phyloP scores from a whole-genome alignment of 2,797 vertebrate species.

The Liparis tanakae region DNA sequence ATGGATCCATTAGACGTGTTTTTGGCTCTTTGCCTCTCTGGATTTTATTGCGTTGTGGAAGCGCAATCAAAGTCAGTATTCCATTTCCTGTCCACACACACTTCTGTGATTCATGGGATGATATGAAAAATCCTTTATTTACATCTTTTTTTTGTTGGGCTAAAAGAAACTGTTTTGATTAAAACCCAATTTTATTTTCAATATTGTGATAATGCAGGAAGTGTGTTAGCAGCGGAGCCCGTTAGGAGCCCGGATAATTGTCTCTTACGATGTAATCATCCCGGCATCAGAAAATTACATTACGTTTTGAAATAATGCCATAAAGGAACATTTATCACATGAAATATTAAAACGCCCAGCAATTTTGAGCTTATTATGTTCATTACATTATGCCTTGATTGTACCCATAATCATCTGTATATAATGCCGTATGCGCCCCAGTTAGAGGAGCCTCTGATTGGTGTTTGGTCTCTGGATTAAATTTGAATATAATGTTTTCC shows the following conservation, averaged over 20 bases:
- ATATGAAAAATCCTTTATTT: neutral
- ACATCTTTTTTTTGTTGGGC: neutral
- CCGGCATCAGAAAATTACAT: conserved; percentile 8
- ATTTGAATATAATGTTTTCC: neutral
- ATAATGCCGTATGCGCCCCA: neutral
- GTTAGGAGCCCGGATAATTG: conserved; percentile 6
- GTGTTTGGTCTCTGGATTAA: neutral
- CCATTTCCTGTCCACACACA: conserved; percentile 7
- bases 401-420: conserved; percentile 13
- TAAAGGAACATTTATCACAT: conserved; percentile 16
- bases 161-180: neutral
- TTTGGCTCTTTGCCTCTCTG: conserved; percentile 17
- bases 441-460: neutral
- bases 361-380: conserved; percentile 19
- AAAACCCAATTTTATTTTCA: neutral
- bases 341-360: conserved; percentile 5
- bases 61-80: conserved; percentile 12
- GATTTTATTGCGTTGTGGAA: conserved; percentile 22
- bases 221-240: conserved; percentile 12
- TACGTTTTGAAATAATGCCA: conserved; percentile 7
- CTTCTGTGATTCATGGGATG: neutral
- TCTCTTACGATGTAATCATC: conserved; percentile 18
- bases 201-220: neutral
- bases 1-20: conserved; percentile 20
- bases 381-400: neutral